phyloP scores from a whole-genome alignment of 2,113 vertebrate genomes.

The Saiga tatarica region DNA sequence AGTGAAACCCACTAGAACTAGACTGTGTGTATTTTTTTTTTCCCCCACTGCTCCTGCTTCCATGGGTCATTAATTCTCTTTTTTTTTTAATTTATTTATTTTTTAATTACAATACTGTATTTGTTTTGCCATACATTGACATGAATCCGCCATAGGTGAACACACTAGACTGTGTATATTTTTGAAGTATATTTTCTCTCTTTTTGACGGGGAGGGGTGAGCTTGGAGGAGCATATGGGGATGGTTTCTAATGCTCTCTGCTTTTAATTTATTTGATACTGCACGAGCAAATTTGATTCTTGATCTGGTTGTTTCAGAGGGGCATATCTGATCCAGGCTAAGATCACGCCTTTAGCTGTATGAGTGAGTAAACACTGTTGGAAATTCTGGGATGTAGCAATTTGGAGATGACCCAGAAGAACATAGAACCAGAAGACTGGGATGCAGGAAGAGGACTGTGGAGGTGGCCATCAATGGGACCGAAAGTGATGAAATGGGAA shows the following conservation, averaged over 20 bases:
- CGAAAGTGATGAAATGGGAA: accelerated
- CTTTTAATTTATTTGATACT: not conserved
- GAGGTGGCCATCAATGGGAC: not conserved
- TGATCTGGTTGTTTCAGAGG: not conserved
- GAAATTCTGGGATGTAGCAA: not conserved
- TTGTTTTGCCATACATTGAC: too few relatives aligned
- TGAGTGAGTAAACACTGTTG: not conserved
- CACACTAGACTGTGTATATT: too few relatives aligned
- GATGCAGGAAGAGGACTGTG: not conserved
- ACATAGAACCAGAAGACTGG: too few relatives aligned
- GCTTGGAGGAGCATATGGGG: not conserved
- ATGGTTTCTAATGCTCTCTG: not conserved
- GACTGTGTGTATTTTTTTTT: too few relatives aligned
- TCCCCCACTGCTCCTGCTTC: too few relatives aligned
- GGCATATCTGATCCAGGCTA: not conserved
- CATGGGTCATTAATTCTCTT: too few relatives aligned
- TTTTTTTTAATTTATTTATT: too few relatives aligned
- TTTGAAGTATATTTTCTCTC: not conserved
- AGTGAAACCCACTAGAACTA: not conserved
- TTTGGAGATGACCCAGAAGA: not conserved
- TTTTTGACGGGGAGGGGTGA: not conserved
- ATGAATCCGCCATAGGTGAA: too few relatives aligned
- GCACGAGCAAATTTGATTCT: not conserved
- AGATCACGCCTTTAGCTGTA: not conserved
- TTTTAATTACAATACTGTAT: too few relatives aligned